These are phyloP conservation scores for Tychaedon coryphoeus DNA, from an alignment of 2,113 vertebrate genomes.

Conservation along the genomic window DNA sequence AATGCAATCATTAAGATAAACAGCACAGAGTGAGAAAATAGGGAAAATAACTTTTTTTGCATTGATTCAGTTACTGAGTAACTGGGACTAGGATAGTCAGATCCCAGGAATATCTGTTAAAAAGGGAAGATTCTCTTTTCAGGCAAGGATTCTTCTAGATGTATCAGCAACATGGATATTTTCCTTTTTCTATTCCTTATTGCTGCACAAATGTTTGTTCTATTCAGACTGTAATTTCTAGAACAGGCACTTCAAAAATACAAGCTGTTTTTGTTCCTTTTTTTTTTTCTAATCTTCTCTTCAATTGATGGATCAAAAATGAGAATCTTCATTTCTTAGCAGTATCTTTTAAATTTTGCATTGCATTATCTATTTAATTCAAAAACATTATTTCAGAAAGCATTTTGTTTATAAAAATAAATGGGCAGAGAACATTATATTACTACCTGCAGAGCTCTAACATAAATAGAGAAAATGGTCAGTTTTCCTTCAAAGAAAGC, in stretches of 20 bases:
- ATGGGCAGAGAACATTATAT: not conserved
- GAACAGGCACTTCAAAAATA: not conserved
- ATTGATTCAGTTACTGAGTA: not conserved
- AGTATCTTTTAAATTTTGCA: not conserved
- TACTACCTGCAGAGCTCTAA: not conserved
- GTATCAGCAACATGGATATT: fast-evolving
- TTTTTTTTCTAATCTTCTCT: not conserved
- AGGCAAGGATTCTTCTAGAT: not conserved
- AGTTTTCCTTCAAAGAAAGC: conserved; percentile 5
- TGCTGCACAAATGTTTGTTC: not conserved
- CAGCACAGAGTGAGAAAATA: not conserved
- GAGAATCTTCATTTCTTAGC: not conserved
- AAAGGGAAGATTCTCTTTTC: not conserved
- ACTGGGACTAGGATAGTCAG: not conserved
- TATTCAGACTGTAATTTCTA: not conserved
- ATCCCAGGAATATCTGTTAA: not conserved
- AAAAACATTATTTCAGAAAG: not conserved
- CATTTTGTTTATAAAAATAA: conserved; percentile 8
- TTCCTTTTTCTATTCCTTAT: not conserved
- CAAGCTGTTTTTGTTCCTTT: not conserved
- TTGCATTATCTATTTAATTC: not conserved
- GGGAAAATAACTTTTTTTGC: not conserved
- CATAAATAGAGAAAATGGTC: not conserved
- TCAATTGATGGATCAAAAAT: not conserved
- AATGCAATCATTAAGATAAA: not conserved